Percentiles rank a stretch among this genome's conserved stretches.
Conservation (phyloP, 2,888 invertebrate genomes). For the Tolmerus cingulatus region DNA sequence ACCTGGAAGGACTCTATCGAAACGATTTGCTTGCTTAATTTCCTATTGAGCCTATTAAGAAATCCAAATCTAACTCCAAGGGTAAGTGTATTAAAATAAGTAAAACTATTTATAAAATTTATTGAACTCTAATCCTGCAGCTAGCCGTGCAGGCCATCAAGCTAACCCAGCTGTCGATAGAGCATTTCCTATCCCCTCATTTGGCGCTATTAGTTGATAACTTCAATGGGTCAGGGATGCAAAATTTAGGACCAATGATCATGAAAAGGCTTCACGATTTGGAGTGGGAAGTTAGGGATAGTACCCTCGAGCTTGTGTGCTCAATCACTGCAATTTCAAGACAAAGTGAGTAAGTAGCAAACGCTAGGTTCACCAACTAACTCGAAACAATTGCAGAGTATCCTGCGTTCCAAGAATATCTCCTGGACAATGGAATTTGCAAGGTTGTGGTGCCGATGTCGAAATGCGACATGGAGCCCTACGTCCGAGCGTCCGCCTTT, state of each 20-base stretch:
- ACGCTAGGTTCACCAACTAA: not conserved
- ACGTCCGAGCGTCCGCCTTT: slow-evolving; percentile 79
- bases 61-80: slow-evolving; percentile 65
- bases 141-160: slow-evolving; percentile 75
- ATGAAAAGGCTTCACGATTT: slow-evolving; percentile 75
- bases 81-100: slow-evolving; percentile 58
- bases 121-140: slow-evolving; percentile 63
- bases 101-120: not conserved
- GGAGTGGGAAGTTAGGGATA: slow-evolving; percentile 82
- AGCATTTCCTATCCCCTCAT: slow-evolving; percentile 80
- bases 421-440: slow-evolving; percentile 72
- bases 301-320: slow-evolving; percentile 75
- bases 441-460: slow-evolving; percentile 72
- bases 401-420: slow-evolving; percentile 77
- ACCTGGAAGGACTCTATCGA: slow-evolving; percentile 83
- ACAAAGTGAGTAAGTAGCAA: slow-evolving; percentile 68
- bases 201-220: slow-evolving; percentile 76
- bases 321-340: slow-evolving; percentile 75
- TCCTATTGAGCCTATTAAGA: slow-evolving; percentile 66
- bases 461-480: slow-evolving; percentile 74
- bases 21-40: slow-evolving; percentile 71
- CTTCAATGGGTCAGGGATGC: slow-evolving; percentile 70
- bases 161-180: slow-evolving; percentile 73
- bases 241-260: slow-evolving; percentile 73
- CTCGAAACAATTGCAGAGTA: slow-evolving; percentile 67